Evolutionary conservation across 2,113 vertebrate species (phyloP), one percentile per base, ranked within the genome.

Genomic region (Thymallus thymallus): DNA sequence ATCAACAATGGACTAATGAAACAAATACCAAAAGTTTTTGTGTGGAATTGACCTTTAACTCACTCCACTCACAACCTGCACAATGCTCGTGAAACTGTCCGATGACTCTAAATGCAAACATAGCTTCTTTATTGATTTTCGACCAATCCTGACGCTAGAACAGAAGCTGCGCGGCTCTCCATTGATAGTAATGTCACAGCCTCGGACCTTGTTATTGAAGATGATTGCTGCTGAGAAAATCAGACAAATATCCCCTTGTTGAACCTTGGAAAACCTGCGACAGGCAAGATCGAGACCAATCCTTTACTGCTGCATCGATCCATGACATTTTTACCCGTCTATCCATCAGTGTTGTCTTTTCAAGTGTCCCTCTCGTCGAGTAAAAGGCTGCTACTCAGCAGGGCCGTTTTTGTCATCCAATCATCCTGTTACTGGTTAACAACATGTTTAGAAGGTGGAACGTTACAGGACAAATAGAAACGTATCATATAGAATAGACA

Each of bases 181-280:
- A 35, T 35, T 45, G 46, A 23, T 55, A 6, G 23, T 56, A 51
- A 10, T 60, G 6, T 32, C 3, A 7, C 24, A 30, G 16, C 46
- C 67, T 65, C 29, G 26, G 66, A 70, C 65, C 48, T 46, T 2
- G 41, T 18, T 58, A 72, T 48, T 35, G 68, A 81, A 24, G 64
- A 64, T 65, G 72, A 74, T 78, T 69, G 55, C 72, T 41, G 7
- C 35, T 41, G 35, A 46, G 56, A 69, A 35, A 62, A 61, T 26
- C 2, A 5, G 64, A 55, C 30, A 62, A 51, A 69, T 30, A 24
- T 13, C 18, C 32, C 24, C 35, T 12, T 30, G 13, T 45, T 73
- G 29, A 45, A 60, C 18, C 69, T 18, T 5, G 55, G 46, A 29
- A 56, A 58, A 45, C 63, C 62, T 18, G 35, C 35, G 29, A 29